Conservation (phyloP, 1,140 invertebrate species). For the Macrostomum lignano region DNA sequence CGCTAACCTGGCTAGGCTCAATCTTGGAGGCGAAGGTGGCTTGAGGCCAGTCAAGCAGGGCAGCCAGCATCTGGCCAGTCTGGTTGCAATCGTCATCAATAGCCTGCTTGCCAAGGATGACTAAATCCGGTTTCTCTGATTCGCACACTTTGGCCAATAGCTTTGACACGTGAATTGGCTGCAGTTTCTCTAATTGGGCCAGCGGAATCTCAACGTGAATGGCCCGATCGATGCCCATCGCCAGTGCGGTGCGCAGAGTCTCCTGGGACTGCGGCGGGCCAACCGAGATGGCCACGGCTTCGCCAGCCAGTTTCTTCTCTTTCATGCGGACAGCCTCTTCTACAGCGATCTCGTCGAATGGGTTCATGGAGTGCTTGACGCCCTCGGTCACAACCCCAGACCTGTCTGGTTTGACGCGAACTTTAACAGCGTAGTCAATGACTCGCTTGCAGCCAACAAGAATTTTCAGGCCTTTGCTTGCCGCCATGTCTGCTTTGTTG, state of each 20-base stretch:
- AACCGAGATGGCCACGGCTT: slow-evolving; percentile 76
- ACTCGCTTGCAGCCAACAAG: slow-evolving; percentile 88
- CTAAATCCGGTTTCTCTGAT: slow-evolving; percentile 63
- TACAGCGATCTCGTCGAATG: slow-evolving; percentile 93
- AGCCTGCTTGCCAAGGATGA: slow-evolving; percentile 85
- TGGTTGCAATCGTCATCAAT: slow-evolving; percentile 97
- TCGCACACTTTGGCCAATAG: slow-evolving; percentile 67
- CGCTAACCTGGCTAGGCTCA: slow-evolving; percentile 22
- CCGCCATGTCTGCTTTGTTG: no score
- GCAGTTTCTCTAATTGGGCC: slow-evolving; percentile 44
- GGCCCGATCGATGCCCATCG: slow-evolving; percentile 81
- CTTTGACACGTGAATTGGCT: slow-evolving; percentile 81
- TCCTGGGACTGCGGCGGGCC: slow-evolving; percentile 60
- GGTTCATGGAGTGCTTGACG: slow-evolving; percentile 96
- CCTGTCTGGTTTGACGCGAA: slow-evolving; percentile 87
- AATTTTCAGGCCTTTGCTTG: no score
- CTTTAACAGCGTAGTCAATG: slow-evolving; percentile 98
- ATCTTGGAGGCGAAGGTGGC: slow-evolving; percentile 70
- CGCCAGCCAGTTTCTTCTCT: slow-evolving; percentile 71
- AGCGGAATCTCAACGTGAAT: slow-evolving; percentile 54
- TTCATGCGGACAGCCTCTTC: slow-evolving; percentile 94
- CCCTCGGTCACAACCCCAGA: slow-evolving; percentile 79
- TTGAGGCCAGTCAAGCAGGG: slow-evolving; percentile 74
- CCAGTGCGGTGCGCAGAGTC: slow-evolving; percentile 66
- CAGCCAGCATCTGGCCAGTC: slow-evolving; percentile 90